Evolutionary conservation across 2,888 invertebrate genomes (phyloP).

Genomic region (Heliothis peltigera): DNA sequence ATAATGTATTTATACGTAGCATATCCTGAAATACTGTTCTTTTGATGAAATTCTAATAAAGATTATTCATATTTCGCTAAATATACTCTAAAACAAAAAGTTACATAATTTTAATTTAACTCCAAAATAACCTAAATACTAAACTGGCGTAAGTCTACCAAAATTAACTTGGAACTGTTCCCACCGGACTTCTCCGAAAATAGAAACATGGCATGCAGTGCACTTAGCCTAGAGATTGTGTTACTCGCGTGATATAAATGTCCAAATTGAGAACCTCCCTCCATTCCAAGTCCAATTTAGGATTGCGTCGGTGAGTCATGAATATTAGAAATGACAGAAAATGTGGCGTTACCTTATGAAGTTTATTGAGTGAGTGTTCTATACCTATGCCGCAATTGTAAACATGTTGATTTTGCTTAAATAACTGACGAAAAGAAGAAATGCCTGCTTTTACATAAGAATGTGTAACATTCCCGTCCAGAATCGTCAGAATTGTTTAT

Average conservation of each 20-base stretch:
- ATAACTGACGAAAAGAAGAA: conserved; percentile 3
- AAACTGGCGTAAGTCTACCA: neutral
- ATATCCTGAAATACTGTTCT: too few relatives aligned
- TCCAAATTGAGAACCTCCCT: conserved; percentile 25
- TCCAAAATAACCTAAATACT: neutral
- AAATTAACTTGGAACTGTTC: conserved; percentile 5
- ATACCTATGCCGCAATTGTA: neutral
- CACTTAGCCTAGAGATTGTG: conserved; percentile 16
- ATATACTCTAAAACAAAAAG: too few relatives aligned
- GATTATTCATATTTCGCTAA: too few relatives aligned
- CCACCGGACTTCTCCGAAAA: conserved; percentile 12
- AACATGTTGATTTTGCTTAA: conserved; percentile 8
- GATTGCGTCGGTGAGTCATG: conserved; percentile 21
- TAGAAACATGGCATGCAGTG: conserved; percentile 14
- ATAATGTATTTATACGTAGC: too few relatives aligned
- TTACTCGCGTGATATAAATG: conserved; percentile 23
- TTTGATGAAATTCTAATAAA: too few relatives aligned
- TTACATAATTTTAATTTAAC: neutral
- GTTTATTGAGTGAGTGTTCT: conserved; percentile 15
- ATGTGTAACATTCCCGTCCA: conserved; percentile 13
- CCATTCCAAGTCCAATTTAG: conserved; percentile 25
- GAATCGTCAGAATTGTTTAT: conserved; percentile 12
- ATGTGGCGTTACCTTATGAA: conserved; percentile 6
- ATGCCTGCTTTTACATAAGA: neutral
- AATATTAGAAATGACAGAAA: conserved; percentile 32